phyloP scores from a whole-genome alignment of 2,113 vertebrate species.

The Pelecanoides urinatrix region DNA sequence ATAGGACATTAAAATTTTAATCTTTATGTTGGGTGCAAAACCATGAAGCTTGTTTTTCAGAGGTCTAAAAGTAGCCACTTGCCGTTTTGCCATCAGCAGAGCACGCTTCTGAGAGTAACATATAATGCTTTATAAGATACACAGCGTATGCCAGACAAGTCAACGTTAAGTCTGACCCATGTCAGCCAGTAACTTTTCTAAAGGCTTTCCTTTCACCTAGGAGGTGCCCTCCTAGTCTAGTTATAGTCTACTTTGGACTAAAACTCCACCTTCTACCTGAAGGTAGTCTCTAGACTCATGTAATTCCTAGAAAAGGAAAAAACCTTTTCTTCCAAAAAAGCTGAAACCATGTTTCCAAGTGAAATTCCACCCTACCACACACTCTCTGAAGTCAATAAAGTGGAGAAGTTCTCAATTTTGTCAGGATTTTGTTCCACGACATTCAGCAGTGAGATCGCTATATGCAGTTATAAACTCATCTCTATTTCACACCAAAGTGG shows the following conservation, averaged over 20 bases:
- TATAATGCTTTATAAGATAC: not conserved
- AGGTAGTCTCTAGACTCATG: not conserved
- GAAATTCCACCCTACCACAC: not conserved
- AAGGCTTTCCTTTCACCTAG: not conserved
- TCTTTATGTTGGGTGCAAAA: not conserved
- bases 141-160: rapidly evolving
- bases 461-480: not conserved
- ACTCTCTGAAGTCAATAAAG: not conserved
- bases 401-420: not conserved
- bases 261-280: not conserved
- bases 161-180: rapidly evolving
- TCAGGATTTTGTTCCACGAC: not conserved
- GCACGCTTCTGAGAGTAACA: not conserved
- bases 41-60: not conserved
- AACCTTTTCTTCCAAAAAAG: not conserved
- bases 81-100: not conserved
- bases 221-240: not conserved
- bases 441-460: not conserved
- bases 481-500: not conserved
- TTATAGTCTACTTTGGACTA: not conserved
- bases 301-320: not conserved
- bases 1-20: not conserved
- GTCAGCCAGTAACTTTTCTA: not conserved
- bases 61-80: not conserved
- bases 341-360: not conserved